These are phyloP conservation scores for Equus quagga DNA, from an alignment of 2,113 vertebrate species.

Conservation along the genomic window DNA sequence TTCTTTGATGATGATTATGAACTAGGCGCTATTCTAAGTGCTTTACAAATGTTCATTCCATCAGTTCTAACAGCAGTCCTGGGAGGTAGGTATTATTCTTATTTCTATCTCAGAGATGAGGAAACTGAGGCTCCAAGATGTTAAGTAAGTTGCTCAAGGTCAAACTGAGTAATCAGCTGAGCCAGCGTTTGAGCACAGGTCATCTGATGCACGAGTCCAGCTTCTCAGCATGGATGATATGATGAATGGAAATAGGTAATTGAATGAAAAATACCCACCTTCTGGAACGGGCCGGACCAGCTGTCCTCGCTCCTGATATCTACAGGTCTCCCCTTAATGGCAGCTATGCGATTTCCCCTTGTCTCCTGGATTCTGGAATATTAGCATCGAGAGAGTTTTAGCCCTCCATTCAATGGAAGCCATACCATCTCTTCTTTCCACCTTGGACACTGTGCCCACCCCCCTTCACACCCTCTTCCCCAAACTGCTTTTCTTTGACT, in stretches of 20 bases:
- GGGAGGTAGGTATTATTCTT: background rate
- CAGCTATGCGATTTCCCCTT: background rate
- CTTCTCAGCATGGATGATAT: background rate
- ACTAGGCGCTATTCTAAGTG: background rate
- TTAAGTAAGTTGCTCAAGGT: background rate
- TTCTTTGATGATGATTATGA: background rate
- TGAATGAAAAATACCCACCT: background rate
- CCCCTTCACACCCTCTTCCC: background rate
- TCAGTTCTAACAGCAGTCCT: background rate
- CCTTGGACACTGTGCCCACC: background rate
- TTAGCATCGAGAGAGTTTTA: background rate
- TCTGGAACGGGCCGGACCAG: background rate
- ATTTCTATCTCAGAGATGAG: background rate
- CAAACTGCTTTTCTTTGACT: background rate
- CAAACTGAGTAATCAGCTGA: background rate
- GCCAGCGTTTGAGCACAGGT: background rate
- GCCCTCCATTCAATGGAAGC: background rate
- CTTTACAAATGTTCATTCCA: background rate
- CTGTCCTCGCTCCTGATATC: conserved; percentile 46
- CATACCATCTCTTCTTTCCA: background rate
- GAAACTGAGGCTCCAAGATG: background rate
- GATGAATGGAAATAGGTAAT: background rate
- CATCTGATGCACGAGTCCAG: accelerated
- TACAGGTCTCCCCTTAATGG: background rate
- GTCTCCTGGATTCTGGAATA: background rate